Evolutionary conservation across 2,888 invertebrate genomes (phyloP).

Genomic region (Thecocarcelia acutangulata): DNA sequence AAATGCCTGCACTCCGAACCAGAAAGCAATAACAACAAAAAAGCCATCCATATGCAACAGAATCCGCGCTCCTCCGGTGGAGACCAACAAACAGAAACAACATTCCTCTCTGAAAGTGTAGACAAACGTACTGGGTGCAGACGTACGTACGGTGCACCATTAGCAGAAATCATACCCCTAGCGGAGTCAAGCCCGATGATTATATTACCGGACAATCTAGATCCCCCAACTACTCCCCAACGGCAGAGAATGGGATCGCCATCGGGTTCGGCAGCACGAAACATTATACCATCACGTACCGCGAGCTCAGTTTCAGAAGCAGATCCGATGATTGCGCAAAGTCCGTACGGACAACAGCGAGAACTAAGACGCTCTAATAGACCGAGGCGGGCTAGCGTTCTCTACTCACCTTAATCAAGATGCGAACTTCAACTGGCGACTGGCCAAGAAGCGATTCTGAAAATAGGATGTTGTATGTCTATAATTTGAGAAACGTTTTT

Average conservation of each 20-base stretch:
- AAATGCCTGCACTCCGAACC: neutral
- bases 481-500: too few relatives aligned
- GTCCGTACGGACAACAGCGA: neutral
- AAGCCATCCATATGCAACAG: neutral
- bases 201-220: too few relatives aligned
- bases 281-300: too few relatives aligned
- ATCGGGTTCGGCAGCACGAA: too few relatives aligned
- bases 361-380: constrained; percentile 3
- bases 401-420: constrained; percentile 21
- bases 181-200: neutral
- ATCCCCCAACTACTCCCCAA: too few relatives aligned
- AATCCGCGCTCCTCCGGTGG: neutral
- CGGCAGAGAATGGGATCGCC: too few relatives aligned
- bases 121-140: neutral
- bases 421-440: too few relatives aligned
- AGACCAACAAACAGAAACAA: neutral
- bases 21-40: neutral
- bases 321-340: neutral
- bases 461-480: too few relatives aligned
- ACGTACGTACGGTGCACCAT: neutral
- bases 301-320: neutral
- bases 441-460: too few relatives aligned
- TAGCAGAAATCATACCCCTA: constrained; percentile 4
- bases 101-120: neutral
- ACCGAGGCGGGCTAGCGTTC: neutral